Percentiles rank a stretch among this genome's conserved stretches.
These are phyloP conservation scores for Meteorus colon DNA, from an alignment of 2,888 invertebrate species.

Conservation along the genomic window DNA sequence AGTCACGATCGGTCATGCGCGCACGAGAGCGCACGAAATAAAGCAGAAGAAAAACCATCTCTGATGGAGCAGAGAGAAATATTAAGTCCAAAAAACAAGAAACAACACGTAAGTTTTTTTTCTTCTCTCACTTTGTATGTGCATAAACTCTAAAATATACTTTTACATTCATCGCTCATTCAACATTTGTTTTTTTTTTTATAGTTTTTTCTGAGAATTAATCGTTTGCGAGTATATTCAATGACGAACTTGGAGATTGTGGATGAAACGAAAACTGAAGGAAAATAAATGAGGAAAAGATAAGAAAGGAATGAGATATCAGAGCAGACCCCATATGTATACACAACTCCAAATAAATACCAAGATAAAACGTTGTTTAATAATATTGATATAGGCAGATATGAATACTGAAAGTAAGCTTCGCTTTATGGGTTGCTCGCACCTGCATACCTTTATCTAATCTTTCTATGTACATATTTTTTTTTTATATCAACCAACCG, in stretches of 20 bases:
- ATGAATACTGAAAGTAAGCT: slow-evolving; percentile 19
- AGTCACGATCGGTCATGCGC: slow-evolving; percentile 42
- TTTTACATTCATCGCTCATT: background rate
- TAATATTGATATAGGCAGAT: slow-evolving; percentile 29
- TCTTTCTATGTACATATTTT: background rate
- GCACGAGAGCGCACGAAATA: slow-evolving; percentile 20
- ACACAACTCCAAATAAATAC: slow-evolving; percentile 6
- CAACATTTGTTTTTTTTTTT: background rate
- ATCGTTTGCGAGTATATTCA: background rate
- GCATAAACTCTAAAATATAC: background rate
- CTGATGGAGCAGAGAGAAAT: background rate
- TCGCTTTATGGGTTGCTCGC: slow-evolving; percentile 27
- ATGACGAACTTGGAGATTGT: slow-evolving; percentile 17
- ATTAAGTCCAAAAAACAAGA: background rate
- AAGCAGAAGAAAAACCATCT: background rate
- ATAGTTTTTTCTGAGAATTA: slow-evolving; percentile 15
- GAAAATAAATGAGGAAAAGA: background rate
- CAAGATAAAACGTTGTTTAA: slow-evolving; percentile 33
- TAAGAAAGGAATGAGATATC: slow-evolving; percentile 22
- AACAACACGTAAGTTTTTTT: slow-evolving; percentile 1
- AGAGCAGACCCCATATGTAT: slow-evolving; percentile 23
- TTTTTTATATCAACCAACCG: background rate
- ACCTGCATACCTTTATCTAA: slow-evolving; percentile 40
- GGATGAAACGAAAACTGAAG: slow-evolving; percentile 15
- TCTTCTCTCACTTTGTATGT: background rate